These are phyloP conservation scores for Hirtodrosophila alboralis DNA, from an alignment of 2,888 invertebrate species.

Conservation along the genomic window DNA sequence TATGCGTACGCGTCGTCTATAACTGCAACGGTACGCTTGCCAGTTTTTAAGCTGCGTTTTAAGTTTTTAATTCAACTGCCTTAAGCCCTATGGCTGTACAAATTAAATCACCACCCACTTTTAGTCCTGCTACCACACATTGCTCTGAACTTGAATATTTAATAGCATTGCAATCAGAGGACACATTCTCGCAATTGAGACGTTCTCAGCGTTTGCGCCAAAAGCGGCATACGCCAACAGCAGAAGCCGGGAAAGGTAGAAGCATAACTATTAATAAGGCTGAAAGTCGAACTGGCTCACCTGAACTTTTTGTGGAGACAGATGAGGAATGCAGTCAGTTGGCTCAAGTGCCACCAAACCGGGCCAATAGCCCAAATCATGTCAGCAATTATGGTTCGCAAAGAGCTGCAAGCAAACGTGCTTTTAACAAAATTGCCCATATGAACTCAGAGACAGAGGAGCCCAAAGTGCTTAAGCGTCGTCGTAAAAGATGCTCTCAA, in stretches of 20 bases:
- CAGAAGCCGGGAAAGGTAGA: background rate
- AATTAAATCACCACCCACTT: background rate
- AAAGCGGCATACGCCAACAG: constrained; percentile 9
- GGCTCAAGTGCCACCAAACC: constrained; percentile 9
- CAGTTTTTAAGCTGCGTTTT: background rate
- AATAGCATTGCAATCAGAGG: constrained; percentile 27
- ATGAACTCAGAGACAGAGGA: background rate
- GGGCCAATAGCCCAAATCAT: too few relatives aligned
- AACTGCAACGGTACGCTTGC: constrained; percentile 24
- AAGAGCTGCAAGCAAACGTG: background rate
- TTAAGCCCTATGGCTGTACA: constrained; percentile 14
- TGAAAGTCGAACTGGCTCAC: constrained; percentile 35
- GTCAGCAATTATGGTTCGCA: background rate
- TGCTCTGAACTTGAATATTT: constrained; percentile 45
- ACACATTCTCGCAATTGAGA: constrained; percentile 21
- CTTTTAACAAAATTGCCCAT: background rate
- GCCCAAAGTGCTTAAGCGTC: background rate
- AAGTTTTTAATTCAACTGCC: background rate
- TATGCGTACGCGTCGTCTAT: constrained; percentile 3
- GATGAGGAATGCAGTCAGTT: constrained; percentile 49
- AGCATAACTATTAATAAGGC: background rate
- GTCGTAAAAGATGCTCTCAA: background rate
- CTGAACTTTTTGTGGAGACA: constrained; percentile 47
- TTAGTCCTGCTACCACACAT: constrained; percentile 46
- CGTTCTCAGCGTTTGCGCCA: constrained; percentile 56